These are phyloP conservation scores for Matsumyia berberina DNA, from an alignment of 2,888 invertebrate species.

Conservation along the genomic window DNA sequence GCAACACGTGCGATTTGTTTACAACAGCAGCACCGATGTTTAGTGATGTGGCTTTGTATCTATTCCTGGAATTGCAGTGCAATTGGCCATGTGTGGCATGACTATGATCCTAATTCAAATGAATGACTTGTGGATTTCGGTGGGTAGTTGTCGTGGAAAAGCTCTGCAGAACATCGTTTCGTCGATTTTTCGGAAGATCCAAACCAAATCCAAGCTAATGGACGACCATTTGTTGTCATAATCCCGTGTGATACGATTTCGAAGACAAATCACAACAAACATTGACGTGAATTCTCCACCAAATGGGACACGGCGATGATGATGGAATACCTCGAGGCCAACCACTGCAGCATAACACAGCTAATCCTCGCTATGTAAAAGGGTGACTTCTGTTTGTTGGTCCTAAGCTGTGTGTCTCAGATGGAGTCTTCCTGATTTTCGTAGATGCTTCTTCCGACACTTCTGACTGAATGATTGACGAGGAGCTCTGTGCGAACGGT, in stretches of 20 bases:
- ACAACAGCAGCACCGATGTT: conserved; percentile 47
- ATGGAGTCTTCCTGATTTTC: conserved; percentile 72
- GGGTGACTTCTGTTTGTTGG: conserved; percentile 72
- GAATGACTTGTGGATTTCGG: conserved; percentile 39
- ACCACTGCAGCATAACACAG: conserved; percentile 19
- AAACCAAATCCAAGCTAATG: conserved; percentile 51
- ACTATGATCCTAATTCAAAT: conserved; percentile 53
- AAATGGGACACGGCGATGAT: conserved; percentile 58
- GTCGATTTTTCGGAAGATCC: not conserved
- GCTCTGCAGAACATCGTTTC: conserved; percentile 3
- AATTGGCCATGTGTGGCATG: conserved; percentile 44
- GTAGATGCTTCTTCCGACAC: conserved; percentile 73
- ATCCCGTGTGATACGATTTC: conserved; percentile 65
- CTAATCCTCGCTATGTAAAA: conserved; percentile 47
- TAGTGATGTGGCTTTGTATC: conserved; percentile 52
- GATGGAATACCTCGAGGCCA: conserved; percentile 52
- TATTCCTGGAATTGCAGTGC: conserved; percentile 60
- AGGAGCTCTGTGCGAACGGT: conserved; percentile 28
- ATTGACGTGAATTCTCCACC: conserved; percentile 47
- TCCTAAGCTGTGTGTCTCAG: conserved; percentile 58
- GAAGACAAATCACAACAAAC: conserved; percentile 73
- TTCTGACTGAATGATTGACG: conserved; percentile 72
- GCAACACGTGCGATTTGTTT: conserved; percentile 73
- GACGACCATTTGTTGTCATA: conserved; percentile 72
- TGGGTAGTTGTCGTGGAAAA: conserved; percentile 17